Percentiles rank a stretch among this genome's conserved stretches.
These are phyloP conservation scores for Platalea minor DNA, from an alignment of 2,797 vertebrate genomes.

Conservation along the genomic window DNA sequence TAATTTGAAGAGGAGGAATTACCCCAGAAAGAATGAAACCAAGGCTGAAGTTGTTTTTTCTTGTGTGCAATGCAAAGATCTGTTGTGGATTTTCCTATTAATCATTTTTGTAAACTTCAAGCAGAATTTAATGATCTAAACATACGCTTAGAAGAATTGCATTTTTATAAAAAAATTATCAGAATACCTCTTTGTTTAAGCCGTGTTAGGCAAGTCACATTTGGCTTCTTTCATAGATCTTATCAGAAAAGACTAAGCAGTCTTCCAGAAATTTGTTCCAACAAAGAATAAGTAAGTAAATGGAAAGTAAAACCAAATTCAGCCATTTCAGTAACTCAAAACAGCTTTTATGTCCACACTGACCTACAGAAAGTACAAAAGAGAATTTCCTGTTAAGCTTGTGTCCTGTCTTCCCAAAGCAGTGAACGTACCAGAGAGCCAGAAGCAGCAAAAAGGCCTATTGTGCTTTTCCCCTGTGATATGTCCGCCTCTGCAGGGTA, in stretches of 20 bases:
- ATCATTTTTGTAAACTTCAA: not conserved
- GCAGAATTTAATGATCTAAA: not conserved
- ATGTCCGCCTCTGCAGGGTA: not conserved
- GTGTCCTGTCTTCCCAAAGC: not conserved
- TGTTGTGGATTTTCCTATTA: not conserved
- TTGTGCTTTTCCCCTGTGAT: not conserved
- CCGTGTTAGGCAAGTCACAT: not conserved
- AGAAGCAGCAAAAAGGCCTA: not conserved
- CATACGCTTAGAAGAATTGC: not conserved
- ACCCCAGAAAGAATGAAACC: not conserved
- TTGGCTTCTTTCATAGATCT: not conserved
- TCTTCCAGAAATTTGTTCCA: not conserved
- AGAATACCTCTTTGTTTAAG: not conserved
- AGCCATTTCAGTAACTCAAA: not conserved
- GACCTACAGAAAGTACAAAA: not conserved
- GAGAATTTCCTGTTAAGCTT: not conserved
- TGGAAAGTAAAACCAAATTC: not conserved
- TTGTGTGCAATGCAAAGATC: not conserved
- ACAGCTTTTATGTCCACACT: not conserved
- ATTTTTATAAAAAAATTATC: not conserved
- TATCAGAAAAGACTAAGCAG: not conserved
- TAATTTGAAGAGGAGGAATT: not conserved
- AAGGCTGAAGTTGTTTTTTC: not conserved
- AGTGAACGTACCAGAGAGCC: not conserved
- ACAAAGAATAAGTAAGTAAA: not conserved